A percentile compares a stretch with the other conserved stretches of the same genome.
phyloP scores from a whole-genome alignment of 2,797 vertebrate genomes.

The Eulemur albifrons region DNA sequence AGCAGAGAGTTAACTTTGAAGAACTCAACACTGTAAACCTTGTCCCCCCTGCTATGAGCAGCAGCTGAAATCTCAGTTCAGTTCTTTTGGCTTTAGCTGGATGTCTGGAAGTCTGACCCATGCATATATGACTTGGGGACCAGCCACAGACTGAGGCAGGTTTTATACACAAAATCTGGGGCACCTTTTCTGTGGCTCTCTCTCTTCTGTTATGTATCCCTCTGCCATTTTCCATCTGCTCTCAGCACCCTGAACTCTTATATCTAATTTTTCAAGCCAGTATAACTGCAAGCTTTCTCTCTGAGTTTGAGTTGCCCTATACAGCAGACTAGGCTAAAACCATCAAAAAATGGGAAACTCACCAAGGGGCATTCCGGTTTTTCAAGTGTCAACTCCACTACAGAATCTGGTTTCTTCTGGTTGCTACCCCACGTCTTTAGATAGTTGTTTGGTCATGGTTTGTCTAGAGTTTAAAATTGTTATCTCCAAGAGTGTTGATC shows the following conservation, averaged over 20 bases:
- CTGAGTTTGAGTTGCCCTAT: neutral
- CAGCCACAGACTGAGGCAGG: neutral
- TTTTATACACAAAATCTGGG: neutral
- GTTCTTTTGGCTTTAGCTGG: neutral
- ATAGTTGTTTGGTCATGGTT: neutral
- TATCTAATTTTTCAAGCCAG: neutral
- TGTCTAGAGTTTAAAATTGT: neutral
- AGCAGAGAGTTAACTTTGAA: neutral
- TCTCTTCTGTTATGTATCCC: neutral
- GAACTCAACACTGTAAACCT: neutral
- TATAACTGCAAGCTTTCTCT: neutral
- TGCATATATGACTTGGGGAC: neutral
- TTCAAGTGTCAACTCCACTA: neutral
- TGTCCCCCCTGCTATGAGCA: neutral
- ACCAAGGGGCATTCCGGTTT: neutral
- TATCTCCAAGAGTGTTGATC: neutral
- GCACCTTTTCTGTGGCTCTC: neutral
- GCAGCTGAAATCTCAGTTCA: neutral
- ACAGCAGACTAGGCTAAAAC: neutral
- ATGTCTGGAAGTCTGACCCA: neutral
- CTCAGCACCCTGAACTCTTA: neutral
- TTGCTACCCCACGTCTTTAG: neutral
- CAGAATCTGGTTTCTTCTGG: neutral
- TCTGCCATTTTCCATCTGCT: neutral
- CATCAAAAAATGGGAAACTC: neutral